A percentile compares a stretch with the other conserved stretches of the same genome.
phyloP scores from a whole-genome alignment of 2,113 vertebrate species.

The Quiscalus mexicanus region DNA sequence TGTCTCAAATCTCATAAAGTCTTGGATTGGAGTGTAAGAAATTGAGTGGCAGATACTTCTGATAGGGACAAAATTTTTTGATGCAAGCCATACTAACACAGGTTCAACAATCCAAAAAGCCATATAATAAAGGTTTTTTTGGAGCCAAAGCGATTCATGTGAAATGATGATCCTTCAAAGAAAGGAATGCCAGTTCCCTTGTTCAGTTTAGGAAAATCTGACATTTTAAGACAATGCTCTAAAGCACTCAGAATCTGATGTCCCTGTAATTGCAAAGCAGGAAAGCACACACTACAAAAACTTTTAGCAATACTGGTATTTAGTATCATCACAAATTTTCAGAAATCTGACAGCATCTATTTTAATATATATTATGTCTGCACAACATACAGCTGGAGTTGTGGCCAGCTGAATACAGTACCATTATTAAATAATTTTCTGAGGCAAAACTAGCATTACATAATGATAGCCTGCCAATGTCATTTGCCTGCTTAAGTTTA shows the following conservation, averaged over 20 bases:
- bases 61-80: neutral
- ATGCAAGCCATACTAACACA: neutral
- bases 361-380: neutral
- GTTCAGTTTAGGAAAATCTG: neutral
- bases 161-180: neutral
- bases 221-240: neutral
- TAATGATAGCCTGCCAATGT: neutral
- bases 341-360: neutral
- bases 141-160: neutral
- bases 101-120: neutral
- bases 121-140: neutral
- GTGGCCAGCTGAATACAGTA: neutral
- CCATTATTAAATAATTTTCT: neutral
- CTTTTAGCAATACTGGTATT: neutral
- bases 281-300: neutral
- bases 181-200: neutral
- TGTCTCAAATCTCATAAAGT: neutral
- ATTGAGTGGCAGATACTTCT: neutral
- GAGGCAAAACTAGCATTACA: neutral
- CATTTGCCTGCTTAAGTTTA: neutral
- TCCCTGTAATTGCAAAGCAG: neutral
- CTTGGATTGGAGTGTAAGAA: neutral
- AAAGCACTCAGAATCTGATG: neutral
- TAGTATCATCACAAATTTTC: neutral
- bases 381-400: neutral